Evolutionary conservation across 2,888 invertebrate genomes (phyloP).

Genomic region (Gonocerus acuteangulatus): DNA sequence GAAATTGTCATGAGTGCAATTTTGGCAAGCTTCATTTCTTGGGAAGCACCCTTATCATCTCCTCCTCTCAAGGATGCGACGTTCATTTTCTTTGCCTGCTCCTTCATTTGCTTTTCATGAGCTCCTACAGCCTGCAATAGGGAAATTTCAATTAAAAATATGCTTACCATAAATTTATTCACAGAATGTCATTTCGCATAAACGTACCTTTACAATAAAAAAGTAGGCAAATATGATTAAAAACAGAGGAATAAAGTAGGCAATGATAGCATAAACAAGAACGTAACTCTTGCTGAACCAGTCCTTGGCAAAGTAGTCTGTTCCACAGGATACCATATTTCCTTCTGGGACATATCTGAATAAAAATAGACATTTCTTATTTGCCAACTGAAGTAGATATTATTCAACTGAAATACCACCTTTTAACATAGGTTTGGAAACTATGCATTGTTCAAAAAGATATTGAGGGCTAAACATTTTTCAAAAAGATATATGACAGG

Average conservation of each 20-base stretch:
- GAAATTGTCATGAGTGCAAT: slow-evolving; percentile 84
- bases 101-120: slow-evolving; percentile 79
- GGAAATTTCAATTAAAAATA: no score
- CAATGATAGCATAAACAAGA: slow-evolving; percentile 65
- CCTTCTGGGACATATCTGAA: slow-evolving; percentile 84
- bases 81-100: slow-evolving; percentile 91
- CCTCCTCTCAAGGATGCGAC: slow-evolving; percentile 76
- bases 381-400: no score
- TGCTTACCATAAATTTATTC: no score
- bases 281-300: slow-evolving; percentile 73
- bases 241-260: slow-evolving; percentile 67
- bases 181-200: no score
- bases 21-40: slow-evolving; percentile 81
- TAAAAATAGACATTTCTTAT: no score
- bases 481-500: no score
- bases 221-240: slow-evolving; percentile 80
- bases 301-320: slow-evolving; percentile 71
- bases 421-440: no score
- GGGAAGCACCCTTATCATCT: slow-evolving; percentile 60
- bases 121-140: slow-evolving; percentile 60
- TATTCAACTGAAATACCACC: no score
- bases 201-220: slow-evolving; percentile 65
- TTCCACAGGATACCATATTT: slow-evolving; percentile 88
- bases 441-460: no score
- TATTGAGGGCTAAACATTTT: no score